Evolutionary conservation across 2,888 invertebrate species (phyloP).

Genomic region (Caenorhabditis doughertyi): DNA sequence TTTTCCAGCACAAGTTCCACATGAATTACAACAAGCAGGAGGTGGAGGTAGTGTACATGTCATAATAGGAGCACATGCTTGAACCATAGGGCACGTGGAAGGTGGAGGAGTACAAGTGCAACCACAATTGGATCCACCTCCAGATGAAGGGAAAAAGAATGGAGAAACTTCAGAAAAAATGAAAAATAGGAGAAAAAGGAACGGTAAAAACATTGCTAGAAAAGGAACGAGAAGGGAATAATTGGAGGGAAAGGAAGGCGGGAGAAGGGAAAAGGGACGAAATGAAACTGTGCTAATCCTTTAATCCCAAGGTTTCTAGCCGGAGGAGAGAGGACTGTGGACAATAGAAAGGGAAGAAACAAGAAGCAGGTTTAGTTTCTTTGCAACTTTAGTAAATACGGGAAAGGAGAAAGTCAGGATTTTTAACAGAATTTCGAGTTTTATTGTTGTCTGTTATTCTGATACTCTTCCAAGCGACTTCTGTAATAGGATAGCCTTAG

Average conservation of each 20-base stretch:
- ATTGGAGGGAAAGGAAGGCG: background rate
- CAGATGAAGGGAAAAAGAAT: conserved; percentile 55
- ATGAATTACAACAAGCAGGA: conserved; percentile 52
- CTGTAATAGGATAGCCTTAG: no score
- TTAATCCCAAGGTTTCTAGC: conserved; percentile 23
- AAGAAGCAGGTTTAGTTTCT: background rate
- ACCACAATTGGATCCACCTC: conserved; percentile 55
- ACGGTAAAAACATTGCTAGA: conserved; percentile 21
- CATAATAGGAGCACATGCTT: conserved; percentile 51
- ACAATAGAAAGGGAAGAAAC: background rate
- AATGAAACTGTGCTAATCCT: conserved; percentile 58
- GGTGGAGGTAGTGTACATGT: conserved; percentile 33
- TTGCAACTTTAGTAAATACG: no score
- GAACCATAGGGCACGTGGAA: conserved; percentile 51
- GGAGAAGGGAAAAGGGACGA: background rate
- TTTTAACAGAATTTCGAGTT: background rate
- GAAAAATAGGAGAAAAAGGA: conserved; percentile 14
- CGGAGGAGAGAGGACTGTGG: background rate
- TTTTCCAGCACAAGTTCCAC: conserved; percentile 43
- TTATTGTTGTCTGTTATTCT: no score
- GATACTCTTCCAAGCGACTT: no score
- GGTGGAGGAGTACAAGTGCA: conserved; percentile 53
- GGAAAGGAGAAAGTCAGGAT: background rate
- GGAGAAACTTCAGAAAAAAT: background rate
- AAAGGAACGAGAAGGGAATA: background rate